Evolutionary conservation across 2,113 vertebrate genomes (phyloP).

Genomic region (Lagopus leucura): DNA sequence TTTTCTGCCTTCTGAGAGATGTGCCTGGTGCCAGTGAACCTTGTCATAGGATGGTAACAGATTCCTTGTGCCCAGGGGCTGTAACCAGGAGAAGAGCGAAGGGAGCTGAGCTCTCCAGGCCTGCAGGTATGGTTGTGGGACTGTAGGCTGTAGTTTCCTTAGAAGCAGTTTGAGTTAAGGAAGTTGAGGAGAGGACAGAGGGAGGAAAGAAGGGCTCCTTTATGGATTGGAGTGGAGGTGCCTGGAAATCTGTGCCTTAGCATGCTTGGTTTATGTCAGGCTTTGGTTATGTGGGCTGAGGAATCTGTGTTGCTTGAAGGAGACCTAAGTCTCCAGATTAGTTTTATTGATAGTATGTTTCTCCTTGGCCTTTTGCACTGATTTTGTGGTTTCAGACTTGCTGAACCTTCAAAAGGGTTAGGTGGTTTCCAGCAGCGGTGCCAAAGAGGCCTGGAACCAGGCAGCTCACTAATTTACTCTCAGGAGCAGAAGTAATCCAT

Average conservation of each 20-base stretch:
- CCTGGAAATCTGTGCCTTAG: not conserved
- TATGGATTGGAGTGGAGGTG: not conserved
- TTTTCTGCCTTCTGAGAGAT: not conserved
- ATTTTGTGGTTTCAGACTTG: not conserved
- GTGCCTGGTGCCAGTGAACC: no score
- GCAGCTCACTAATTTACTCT: constrained; percentile 3
- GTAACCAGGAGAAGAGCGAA: not conserved
- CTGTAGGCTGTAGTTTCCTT: not conserved
- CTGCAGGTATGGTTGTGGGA: no score
- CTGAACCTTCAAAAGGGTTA: not conserved
- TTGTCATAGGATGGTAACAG: not conserved
- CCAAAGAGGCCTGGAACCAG: not conserved
- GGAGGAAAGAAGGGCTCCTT: not conserved
- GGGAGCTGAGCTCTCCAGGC: fast-evolving
- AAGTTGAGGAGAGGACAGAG: not conserved
- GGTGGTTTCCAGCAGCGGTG: not conserved
- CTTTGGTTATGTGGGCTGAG: not conserved
- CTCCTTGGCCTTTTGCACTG: not conserved
- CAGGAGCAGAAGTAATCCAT: constrained; percentile 41
- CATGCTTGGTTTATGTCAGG: not conserved
- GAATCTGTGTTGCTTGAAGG: not conserved
- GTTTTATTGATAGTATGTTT: not conserved
- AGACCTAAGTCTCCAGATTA: not conserved
- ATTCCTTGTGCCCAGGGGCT: not conserved
- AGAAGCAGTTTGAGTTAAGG: not conserved